Conservation (phyloP, 2,113 vertebrate genomes). For the Ivindomyrus marchei region DNA sequence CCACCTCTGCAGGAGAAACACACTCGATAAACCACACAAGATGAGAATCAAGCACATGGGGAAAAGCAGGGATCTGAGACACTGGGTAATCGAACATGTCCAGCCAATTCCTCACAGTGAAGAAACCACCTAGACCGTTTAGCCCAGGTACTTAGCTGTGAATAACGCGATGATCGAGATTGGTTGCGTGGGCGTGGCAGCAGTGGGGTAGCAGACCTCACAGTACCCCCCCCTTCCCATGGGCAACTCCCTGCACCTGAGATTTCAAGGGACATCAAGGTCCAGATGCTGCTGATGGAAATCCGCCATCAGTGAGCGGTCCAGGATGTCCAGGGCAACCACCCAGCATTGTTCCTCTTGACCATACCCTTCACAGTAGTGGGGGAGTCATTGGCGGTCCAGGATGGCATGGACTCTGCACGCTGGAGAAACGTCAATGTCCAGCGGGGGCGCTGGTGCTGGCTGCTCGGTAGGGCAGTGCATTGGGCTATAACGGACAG, state of each 20-base stretch:
- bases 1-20: background rate
- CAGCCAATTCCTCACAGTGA: background rate
- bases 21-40: background rate
- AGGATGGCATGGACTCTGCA: no score
- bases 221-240: background rate
- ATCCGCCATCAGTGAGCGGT: no score
- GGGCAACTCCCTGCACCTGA: background rate
- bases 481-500: no score
- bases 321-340: no score
- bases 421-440: no score
- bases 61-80: background rate
- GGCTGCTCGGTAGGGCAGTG: no score
- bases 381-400: no score
- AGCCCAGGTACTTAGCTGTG: background rate
- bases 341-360: no score
- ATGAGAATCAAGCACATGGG: background rate
- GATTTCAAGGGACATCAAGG: background rate
- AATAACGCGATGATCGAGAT: background rate
- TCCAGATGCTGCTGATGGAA: no score
- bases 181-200: background rate
- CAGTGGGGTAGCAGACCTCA: background rate
- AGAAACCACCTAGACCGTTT: background rate
- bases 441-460: no score
- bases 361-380: no score
- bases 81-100: background rate